phyloP scores from a whole-genome alignment of 2,888 invertebrate species.

The Protonemura montana region DNA sequence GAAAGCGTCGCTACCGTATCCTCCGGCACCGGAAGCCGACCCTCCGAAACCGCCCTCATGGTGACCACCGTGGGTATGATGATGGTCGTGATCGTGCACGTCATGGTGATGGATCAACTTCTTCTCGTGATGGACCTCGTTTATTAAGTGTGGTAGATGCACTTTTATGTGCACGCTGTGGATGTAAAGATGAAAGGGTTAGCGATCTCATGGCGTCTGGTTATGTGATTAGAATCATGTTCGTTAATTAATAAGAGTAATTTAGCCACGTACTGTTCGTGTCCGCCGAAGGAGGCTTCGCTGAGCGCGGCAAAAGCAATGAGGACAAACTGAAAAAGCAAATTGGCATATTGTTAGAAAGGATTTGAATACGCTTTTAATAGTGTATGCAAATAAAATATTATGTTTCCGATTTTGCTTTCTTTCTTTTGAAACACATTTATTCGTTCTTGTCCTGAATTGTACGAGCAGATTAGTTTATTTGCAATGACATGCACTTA shows the following conservation, averaged over 20 bases:
- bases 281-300: constrained; percentile 53
- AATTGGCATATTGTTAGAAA: constrained; percentile 22
- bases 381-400: background rate
- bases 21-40: too few relatives aligned
- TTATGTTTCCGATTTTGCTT: background rate
- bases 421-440: constrained; percentile 20
- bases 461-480: background rate
- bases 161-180: constrained; percentile 54
- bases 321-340: constrained; percentile 52
- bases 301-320: constrained; percentile 50
- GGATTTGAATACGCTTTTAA: background rate
- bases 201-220: background rate
- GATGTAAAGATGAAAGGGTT: constrained; percentile 35
- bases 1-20: background rate
- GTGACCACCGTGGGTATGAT: constrained; percentile 32
- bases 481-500: background rate
- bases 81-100: constrained; percentile 39
- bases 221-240: background rate
- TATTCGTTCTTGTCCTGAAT: background rate
- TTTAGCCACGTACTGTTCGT: constrained; percentile 55
- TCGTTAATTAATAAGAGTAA: background rate
- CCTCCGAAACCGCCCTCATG: constrained; percentile 27
- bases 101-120: constrained; percentile 51
- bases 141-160: constrained; percentile 53
- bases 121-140: constrained; percentile 54